These are phyloP conservation scores for Elymnias hypermnestra DNA, from an alignment of 1,140 invertebrate genomes.

Conservation along the genomic window DNA sequence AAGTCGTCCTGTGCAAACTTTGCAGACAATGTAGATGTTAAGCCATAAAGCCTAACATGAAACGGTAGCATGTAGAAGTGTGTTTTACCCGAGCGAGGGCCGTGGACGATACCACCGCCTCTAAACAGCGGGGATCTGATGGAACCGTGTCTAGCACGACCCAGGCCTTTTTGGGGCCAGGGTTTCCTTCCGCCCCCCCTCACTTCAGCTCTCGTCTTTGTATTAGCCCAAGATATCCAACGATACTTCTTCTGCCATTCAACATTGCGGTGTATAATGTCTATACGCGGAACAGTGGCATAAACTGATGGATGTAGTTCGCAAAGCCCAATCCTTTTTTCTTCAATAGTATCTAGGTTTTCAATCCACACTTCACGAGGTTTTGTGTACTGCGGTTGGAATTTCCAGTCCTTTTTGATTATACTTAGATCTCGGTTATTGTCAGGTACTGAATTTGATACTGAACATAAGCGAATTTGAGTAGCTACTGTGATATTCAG, in stretches of 20 bases:
- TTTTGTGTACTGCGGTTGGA: slow-evolving; percentile 73
- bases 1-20: slow-evolving; percentile 97
- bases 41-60: slow-evolving; percentile 83
- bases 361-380: slow-evolving; percentile 94
- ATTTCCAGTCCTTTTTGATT: slow-evolving; percentile 65
- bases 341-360: slow-evolving; percentile 87
- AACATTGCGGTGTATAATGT: slow-evolving; percentile 92
- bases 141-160: slow-evolving; percentile 92
- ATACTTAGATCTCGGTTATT: slow-evolving; percentile 36
- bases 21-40: slow-evolving; percentile 88
- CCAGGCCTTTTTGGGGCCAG: slow-evolving; percentile 96
- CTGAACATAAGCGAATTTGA: slow-evolving; percentile 41
- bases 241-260: slow-evolving; percentile 92
- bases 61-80: slow-evolving; percentile 96
- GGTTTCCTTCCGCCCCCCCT: slow-evolving; percentile 92
- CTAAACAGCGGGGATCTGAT: slow-evolving; percentile 91
- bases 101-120: slow-evolving; percentile 89
- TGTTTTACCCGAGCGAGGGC: slow-evolving; percentile 90
- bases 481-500: slow-evolving; percentile 40
- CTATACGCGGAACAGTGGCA: slow-evolving; percentile 88
- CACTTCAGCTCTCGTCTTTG: slow-evolving; percentile 88
- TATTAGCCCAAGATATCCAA: slow-evolving; percentile 85
- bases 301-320: slow-evolving; percentile 94
- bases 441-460: slow-evolving; percentile 21
- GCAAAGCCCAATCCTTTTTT: slow-evolving; percentile 89